Conservation (phyloP, 1,140 invertebrate genomes). For the Frieseomelitta varia region DNA sequence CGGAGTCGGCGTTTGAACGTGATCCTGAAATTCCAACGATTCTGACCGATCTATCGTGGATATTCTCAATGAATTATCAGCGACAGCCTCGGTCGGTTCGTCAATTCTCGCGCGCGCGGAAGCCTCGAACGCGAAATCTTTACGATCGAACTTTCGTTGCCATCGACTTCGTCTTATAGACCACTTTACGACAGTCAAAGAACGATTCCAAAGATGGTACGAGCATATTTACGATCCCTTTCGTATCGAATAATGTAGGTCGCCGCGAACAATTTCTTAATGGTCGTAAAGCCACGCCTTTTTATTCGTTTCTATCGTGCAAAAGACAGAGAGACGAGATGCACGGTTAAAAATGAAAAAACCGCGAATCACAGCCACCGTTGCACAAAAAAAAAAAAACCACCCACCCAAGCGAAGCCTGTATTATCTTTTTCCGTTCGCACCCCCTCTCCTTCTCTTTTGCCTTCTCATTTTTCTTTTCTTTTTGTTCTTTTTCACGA, state of each 20-base stretch:
- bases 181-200: background rate
- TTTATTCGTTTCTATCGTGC: slow-evolving; percentile 21
- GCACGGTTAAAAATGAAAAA: background rate
- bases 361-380: slow-evolving; percentile 17
- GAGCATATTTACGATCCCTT: slow-evolving; percentile 8
- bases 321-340: background rate
- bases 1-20: too few species aligned
- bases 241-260: slow-evolving; percentile 12
- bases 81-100: too few species aligned
- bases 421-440: background rate
- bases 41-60: background rate
- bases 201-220: background rate
- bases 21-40: background rate
- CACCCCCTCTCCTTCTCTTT: background rate
- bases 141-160: background rate
- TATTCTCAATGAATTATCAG: background rate
- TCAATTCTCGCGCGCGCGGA: too few species aligned
- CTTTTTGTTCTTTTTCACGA: slow-evolving; percentile 1
- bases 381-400: background rate
- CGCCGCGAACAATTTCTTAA: background rate
- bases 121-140: background rate
- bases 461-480: background rate
- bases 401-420: background rate
- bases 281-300: slow-evolving; percentile 6
- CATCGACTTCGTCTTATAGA: background rate